Conservation (phyloP, 1,140 invertebrate species). For the Macrocentrus cingulum region DNA sequence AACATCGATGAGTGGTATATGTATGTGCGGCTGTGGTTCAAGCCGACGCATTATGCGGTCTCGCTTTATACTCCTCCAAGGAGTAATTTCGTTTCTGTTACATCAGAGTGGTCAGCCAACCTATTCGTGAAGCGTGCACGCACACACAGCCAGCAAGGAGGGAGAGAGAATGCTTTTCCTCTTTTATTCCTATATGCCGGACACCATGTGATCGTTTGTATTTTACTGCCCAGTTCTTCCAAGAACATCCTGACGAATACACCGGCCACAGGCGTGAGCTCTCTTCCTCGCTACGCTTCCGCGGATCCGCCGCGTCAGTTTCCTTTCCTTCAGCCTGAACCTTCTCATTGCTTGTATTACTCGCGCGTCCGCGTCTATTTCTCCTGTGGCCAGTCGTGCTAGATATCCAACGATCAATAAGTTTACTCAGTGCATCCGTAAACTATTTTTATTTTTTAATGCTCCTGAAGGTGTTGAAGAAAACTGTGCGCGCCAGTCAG, state of each 20-base stretch:
- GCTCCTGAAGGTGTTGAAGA: too few relatives aligned
- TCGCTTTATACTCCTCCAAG: constrained; percentile 40
- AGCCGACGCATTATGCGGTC: constrained; percentile 35
- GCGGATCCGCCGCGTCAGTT: constrained; percentile 18
- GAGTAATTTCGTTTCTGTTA: constrained; percentile 54
- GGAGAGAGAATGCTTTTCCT: constrained; percentile 6
- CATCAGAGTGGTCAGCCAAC: constrained; percentile 53
- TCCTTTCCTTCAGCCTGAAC: constrained; percentile 17
- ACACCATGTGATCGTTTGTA: constrained; percentile 20
- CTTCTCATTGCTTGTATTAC: constrained; percentile 12
- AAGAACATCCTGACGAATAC: constrained; percentile 28
- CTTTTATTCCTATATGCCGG: constrained; percentile 1
- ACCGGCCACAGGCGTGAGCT: constrained; percentile 6
- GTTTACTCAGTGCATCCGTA: constrained; percentile 1
- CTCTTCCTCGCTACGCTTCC: constrained; percentile 28
- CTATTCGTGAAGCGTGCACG: constrained; percentile 30
- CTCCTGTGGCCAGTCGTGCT: neutral
- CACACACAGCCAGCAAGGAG: neutral
- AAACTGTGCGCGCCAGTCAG: too few relatives aligned
- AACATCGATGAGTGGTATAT: neutral
- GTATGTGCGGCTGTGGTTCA: neutral
- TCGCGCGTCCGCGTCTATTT: neutral
- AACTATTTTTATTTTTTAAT: constrained; percentile 17
- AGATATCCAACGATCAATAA: neutral
- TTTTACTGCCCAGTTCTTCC: constrained; percentile 25